Conservation (phyloP, 2,888 invertebrate species). For the Geophilus truncorum region DNA sequence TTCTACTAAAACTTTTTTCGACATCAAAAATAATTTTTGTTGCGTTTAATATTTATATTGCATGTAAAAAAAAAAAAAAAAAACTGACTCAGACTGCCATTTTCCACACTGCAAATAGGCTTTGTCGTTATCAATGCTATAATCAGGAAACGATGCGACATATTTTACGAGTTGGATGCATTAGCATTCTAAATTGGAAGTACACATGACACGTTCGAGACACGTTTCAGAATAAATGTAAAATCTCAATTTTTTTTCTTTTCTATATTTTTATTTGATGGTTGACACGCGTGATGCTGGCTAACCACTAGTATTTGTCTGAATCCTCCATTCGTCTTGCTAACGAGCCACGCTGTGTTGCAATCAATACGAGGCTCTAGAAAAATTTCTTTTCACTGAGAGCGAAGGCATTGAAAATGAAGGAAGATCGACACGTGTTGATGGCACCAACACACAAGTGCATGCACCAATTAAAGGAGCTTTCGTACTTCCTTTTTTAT, state of each 20-base stretch:
- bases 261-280: not conserved
- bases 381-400: not conserved
- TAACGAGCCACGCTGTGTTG: slow-evolving; percentile 1
- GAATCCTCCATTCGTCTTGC: not conserved
- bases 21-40: no score
- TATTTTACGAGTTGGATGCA: not conserved
- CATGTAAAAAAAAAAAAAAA: no score
- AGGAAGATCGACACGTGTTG: slow-evolving; percentile 3
- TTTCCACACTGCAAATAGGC: no score
- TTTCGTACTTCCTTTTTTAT: not conserved
- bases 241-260: not conserved
- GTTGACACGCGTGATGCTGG: not conserved
- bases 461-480: not conserved
- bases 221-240: not conserved
- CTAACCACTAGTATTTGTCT: not conserved
- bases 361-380: not conserved
- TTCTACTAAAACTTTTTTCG: no score
- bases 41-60: no score
- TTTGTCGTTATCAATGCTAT: no score
- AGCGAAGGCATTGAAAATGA: not conserved
- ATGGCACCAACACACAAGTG: not conserved
- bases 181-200: not conserved
- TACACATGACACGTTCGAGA: not conserved
- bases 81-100: no score
- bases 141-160: no score